A percentile compares a stretch with the other conserved stretches of the same genome.
These are phyloP conservation scores for Drosophila auraria DNA, from an alignment of 1,140 invertebrate species.

Conservation along the genomic window DNA sequence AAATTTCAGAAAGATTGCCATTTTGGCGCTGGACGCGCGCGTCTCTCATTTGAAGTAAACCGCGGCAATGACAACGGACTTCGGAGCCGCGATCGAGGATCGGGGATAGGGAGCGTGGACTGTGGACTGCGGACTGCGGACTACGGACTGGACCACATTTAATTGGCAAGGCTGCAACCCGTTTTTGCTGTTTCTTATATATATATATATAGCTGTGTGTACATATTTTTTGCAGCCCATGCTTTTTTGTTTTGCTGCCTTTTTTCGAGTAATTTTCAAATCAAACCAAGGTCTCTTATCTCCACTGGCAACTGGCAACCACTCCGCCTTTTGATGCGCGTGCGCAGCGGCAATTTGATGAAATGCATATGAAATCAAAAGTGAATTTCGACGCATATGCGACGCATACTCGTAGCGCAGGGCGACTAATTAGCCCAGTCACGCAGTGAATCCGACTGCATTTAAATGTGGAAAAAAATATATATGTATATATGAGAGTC, in stretches of 20 bases:
- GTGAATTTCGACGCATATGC: conserved; percentile 66
- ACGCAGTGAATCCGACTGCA: conserved; percentile 56
- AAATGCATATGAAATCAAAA: conserved; percentile 84
- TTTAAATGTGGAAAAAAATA: conserved; percentile 30
- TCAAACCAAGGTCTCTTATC: conserved; percentile 78
- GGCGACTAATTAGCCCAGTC: conserved; percentile 67
- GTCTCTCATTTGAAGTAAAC: conserved; percentile 75
- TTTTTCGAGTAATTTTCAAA: conserved; percentile 76
- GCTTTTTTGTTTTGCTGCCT: conserved; percentile 16
- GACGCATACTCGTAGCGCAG: conserved; percentile 7
- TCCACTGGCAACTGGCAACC: conserved; percentile 8
- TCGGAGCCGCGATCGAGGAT: conserved; percentile 2
- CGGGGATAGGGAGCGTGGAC: neutral
- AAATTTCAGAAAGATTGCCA: conserved; percentile 82
- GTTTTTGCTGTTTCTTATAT: conserved; percentile 49
- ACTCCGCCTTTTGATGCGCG: conserved; percentile 58
- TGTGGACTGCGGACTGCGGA: no score
- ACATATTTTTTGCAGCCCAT: conserved; percentile 18
- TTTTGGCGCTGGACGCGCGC: conserved; percentile 72
- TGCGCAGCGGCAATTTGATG: conserved; percentile 81
- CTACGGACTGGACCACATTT: conserved; percentile 66
- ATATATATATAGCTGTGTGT: neutral
- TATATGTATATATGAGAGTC: neutral
- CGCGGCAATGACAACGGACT: conserved; percentile 74
- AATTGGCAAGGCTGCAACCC: conserved; percentile 63